These are phyloP conservation scores for Zaprionus lachaisei DNA, from an alignment of 1,140 invertebrate genomes.

Conservation along the genomic window DNA sequence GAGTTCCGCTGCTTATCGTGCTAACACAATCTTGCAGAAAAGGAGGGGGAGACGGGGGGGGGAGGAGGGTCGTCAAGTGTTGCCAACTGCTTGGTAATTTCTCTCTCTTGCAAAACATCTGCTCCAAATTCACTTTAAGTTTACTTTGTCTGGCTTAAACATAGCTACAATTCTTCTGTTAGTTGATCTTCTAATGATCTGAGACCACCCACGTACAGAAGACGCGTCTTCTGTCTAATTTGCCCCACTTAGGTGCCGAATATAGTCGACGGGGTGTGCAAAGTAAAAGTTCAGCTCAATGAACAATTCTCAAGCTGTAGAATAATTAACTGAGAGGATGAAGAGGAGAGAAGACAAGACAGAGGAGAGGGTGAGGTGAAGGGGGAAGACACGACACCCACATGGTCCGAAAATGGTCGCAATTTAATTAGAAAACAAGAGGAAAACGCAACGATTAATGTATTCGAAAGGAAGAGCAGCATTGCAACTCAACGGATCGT, in stretches of 20 bases:
- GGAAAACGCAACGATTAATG: slow-evolving; percentile 54
- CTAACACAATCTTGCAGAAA: slow-evolving; percentile 66
- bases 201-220: slow-evolving; percentile 39
- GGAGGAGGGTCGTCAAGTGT: not conserved
- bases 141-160: slow-evolving; percentile 21
- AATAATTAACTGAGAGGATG: slow-evolving; percentile 36
- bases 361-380: not conserved
- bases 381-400: slow-evolving; percentile 37
- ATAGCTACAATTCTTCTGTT: not conserved
- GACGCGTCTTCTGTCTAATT: slow-evolving; percentile 26
- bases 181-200: slow-evolving; percentile 5
- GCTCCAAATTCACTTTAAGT: slow-evolving; percentile 68
- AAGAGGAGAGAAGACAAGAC: not conserved
- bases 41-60: not conserved
- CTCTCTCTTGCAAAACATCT: slow-evolving; percentile 47
- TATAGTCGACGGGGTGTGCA: slow-evolving; percentile 44
- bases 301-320: slow-evolving; percentile 39
- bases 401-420: slow-evolving; percentile 41
- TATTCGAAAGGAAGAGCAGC: slow-evolving; percentile 54
- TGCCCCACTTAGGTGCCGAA: slow-evolving; percentile 37
- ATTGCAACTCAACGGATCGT: not conserved
- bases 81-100: slow-evolving; percentile 30
- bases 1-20: slow-evolving; percentile 64
- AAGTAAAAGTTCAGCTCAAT: slow-evolving; percentile 46
- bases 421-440: slow-evolving; percentile 57